These are phyloP conservation scores for Quadroppia sp. DNA, from an alignment of 2,888 invertebrate genomes.

Conservation along the genomic window DNA sequence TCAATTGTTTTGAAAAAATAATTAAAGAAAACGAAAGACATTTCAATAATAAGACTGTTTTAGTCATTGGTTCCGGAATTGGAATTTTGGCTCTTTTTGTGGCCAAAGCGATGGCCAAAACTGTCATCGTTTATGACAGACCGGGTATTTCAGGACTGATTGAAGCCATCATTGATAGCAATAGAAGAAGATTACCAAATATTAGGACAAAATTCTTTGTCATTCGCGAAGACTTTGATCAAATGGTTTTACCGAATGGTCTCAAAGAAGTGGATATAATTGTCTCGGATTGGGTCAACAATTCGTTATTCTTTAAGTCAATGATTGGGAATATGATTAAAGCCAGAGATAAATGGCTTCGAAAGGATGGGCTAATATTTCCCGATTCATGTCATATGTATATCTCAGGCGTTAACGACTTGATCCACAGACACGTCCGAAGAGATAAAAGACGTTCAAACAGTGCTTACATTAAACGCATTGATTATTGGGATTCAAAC, in stretches of 20 bases:
- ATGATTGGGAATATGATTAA: not conserved
- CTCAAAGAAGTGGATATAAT: slow-evolving; percentile 17
- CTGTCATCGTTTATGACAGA: not conserved
- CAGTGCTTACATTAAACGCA: not conserved
- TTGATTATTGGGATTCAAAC: slow-evolving; percentile 6
- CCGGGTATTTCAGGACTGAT: not conserved
- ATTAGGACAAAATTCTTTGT: not conserved
- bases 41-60: not conserved
- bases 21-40: not conserved
- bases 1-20: not conserved
- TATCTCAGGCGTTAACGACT: not conserved
- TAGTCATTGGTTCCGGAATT: not conserved
- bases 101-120: slow-evolving; percentile 19
- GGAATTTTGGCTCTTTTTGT: slow-evolving; percentile 4
- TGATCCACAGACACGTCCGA: not conserved
- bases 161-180: not conserved
- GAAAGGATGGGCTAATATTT: slow-evolving; percentile 6
- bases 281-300: slow-evolving; percentile 27
- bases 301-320: slow-evolving; percentile 6
- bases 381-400: not conserved
- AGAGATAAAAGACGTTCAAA: not conserved
- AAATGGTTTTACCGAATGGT: not conserved
- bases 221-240: not conserved
- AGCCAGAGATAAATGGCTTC: slow-evolving; percentile 11
- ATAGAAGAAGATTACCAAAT: not conserved